Evolutionary conservation across 37 sponge, comb jelly and placozoan species (phyloP).

Genomic region (Amphimedon queenslandica): DNA sequence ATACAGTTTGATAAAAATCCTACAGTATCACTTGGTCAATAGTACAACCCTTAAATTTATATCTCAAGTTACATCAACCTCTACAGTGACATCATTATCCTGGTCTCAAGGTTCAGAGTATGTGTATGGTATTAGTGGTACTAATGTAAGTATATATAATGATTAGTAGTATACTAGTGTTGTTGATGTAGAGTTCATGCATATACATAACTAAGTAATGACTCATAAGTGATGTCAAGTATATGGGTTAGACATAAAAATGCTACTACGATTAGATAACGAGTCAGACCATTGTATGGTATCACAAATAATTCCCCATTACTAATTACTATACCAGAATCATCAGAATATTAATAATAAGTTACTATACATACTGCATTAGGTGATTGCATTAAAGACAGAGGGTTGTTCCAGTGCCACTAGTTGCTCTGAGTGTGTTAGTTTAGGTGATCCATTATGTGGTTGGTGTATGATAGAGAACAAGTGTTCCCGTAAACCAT

Average conservation of each 20-base stretch:
- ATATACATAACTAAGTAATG: too few species aligned
- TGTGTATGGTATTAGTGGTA: constrained; percentile 29
- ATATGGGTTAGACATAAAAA: too few species aligned
- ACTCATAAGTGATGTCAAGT: too few species aligned
- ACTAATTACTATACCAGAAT: too few species aligned
- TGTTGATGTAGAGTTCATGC: not conserved
- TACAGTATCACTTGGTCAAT: not conserved
- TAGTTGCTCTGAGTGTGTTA: constrained; percentile 40
- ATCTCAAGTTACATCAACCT: not conserved
- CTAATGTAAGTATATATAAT: too few species aligned
- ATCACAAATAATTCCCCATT: too few species aligned
- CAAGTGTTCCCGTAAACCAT: constrained; percentile 69
- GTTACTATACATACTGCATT: too few species aligned
- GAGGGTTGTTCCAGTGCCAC: constrained; percentile 44
- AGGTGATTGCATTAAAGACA: constrained; percentile 40
- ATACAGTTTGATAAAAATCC: not conserved
- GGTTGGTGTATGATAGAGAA: constrained; percentile 91
- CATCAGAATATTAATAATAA: too few species aligned
- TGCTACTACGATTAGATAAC: too few species aligned
- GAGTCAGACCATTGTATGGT: too few species aligned
- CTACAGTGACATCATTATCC: constrained; percentile 21
- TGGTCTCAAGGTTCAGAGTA: constrained; percentile 42
- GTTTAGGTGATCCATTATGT: constrained; percentile 65
- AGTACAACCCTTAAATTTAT: not conserved
- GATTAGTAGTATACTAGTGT: too few species aligned